phyloP scores from a whole-genome alignment of 2,888 invertebrate genomes.

The Petrophora chlorosata region DNA sequence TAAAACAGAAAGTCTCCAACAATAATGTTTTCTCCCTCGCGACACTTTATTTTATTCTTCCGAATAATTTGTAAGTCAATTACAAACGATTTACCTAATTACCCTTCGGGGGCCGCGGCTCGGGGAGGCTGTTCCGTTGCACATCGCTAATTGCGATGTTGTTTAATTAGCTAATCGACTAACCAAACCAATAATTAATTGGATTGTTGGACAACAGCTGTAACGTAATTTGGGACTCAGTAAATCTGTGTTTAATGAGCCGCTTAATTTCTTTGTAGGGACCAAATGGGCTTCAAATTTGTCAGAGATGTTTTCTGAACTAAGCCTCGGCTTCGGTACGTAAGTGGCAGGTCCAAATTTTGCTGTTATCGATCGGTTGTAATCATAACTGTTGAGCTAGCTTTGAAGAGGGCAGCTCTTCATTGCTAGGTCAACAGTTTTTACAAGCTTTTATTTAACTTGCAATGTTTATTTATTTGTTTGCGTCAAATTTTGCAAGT shows the following conservation, averaged over 20 bases:
- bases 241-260: conserved; percentile 15
- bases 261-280: conserved; percentile 16
- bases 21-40: neutral
- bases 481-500: too few species aligned
- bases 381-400: too few species aligned
- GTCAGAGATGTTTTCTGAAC: too few species aligned
- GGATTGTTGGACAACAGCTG: conserved; percentile 16
- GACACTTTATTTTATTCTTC: conserved; percentile 7
- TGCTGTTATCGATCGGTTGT: too few species aligned
- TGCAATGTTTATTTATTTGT: too few species aligned
- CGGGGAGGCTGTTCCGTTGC: conserved; percentile 19
- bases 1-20: too few species aligned
- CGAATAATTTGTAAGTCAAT: conserved; percentile 16
- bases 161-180: conserved; percentile 27
- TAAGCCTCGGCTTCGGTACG: too few species aligned
- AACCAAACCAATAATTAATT: conserved; percentile 25
- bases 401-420: too few species aligned
- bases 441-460: too few species aligned
- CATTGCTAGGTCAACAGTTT: too few species aligned
- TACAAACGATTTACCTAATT: conserved; percentile 15
- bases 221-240: conserved; percentile 18
- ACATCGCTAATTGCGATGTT: conserved; percentile 20
- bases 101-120: conserved; percentile 8
- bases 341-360: too few species aligned
- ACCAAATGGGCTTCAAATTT: conserved; percentile 55